Evolutionary conservation across 2,797 vertebrate species (phyloP).

Genomic region (Naso thynnoides): DNA sequence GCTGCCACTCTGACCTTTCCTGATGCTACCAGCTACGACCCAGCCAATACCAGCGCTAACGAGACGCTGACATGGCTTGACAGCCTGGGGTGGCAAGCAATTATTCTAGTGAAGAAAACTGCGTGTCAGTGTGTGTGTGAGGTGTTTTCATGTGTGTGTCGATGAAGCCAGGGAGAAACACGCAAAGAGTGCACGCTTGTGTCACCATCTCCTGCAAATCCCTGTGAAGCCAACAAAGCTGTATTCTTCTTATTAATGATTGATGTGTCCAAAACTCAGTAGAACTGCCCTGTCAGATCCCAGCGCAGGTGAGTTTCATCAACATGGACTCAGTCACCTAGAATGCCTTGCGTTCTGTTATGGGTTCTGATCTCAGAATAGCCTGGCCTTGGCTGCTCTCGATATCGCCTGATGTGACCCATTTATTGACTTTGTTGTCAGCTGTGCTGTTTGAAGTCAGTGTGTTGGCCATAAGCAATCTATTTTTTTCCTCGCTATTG

Average conservation of each 20-base stretch:
- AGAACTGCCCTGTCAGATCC: conserved; percentile 62
- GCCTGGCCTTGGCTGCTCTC: conserved; percentile 42
- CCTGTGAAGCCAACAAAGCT: conserved; percentile 36
- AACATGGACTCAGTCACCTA: conserved; percentile 64
- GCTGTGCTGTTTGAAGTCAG: conserved; percentile 55
- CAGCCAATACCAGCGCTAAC: conserved; percentile 73
- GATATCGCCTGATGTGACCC: conserved; percentile 51
- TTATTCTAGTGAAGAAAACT: conserved; percentile 65
- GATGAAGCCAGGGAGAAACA: conserved; percentile 41
- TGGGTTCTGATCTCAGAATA: conserved; percentile 62
- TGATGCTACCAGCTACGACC: conserved; percentile 65
- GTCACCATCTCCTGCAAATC: conserved; percentile 53
- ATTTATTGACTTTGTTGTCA: conserved; percentile 65
- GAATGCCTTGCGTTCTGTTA: conserved; percentile 48
- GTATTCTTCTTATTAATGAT: conserved; percentile 66
- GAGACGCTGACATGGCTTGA: conserved; percentile 78
- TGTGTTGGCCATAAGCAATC: conserved; percentile 55
- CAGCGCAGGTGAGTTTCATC: conserved; percentile 61
- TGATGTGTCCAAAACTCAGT: conserved; percentile 64
- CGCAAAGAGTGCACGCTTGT: conserved; percentile 37
- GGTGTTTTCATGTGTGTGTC: conserved; percentile 31
- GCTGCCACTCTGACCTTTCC: conserved; percentile 75
- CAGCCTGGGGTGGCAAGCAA: conserved; percentile 73
- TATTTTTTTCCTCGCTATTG: conserved; percentile 34
- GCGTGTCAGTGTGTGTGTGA: conserved; percentile 38